Conservation (phyloP, 1,140 invertebrate genomes). For the Drosophila seguyi region DNA sequence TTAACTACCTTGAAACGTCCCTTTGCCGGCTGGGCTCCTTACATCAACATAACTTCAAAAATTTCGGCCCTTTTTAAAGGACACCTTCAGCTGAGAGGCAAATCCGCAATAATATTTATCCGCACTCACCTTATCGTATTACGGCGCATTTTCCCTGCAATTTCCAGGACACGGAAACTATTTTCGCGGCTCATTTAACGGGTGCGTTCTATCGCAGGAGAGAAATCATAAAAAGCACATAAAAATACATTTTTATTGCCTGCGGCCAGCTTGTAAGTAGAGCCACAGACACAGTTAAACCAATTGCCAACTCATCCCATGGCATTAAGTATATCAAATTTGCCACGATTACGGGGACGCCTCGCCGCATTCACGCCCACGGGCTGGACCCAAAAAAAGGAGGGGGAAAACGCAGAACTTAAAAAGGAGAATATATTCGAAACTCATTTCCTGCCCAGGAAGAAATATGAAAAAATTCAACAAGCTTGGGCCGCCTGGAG, state of each 20-base stretch:
- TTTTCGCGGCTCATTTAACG: slow-evolving; percentile 83
- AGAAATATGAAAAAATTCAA: slow-evolving; percentile 50
- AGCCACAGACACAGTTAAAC: slow-evolving; percentile 61
- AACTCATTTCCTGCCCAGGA: slow-evolving; percentile 70
- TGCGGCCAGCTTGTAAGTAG: slow-evolving; percentile 49
- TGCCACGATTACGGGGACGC: slow-evolving; percentile 60
- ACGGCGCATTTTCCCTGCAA: slow-evolving; percentile 44
- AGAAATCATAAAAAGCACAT: slow-evolving; percentile 53
- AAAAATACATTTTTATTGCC: slow-evolving; percentile 63
- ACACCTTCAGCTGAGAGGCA: slow-evolving; percentile 1
- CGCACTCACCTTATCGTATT: slow-evolving; percentile 44
- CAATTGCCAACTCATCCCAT: slow-evolving; percentile 62
- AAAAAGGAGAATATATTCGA: slow-evolving; percentile 42
- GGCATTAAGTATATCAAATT: slow-evolving; percentile 67
- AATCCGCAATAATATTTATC: slow-evolving; percentile 42
- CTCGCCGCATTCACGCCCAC: slow-evolving; percentile 66
- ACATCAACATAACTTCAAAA: not conserved
- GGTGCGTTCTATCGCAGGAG: slow-evolving; percentile 40
- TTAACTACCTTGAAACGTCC: not conserved
- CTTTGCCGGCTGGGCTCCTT: no score
- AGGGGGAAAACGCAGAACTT: not conserved
- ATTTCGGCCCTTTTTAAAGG: slow-evolving; percentile 11
- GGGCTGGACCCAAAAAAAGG: slow-evolving; percentile 28
- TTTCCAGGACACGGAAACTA: slow-evolving; percentile 79
- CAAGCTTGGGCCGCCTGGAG: slow-evolving; percentile 56